Percentiles rank a stretch among this genome's conserved stretches.
These are phyloP conservation scores for Copidosoma aretas DNA, from an alignment of 2,888 invertebrate species.

Conservation along the genomic window DNA sequence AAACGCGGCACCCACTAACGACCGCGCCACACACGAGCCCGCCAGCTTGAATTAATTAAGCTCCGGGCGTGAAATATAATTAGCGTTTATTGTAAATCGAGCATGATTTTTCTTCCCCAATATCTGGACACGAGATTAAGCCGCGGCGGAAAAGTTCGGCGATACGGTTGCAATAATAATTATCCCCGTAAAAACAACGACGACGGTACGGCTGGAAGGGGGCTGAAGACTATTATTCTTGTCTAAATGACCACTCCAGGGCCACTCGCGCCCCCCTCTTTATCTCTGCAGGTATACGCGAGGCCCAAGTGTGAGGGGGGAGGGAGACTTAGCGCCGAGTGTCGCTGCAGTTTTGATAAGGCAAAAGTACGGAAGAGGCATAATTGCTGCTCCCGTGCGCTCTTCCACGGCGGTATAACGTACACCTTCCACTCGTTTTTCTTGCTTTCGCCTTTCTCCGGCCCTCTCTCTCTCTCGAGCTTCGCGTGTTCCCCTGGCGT, in stretches of 20 bases:
- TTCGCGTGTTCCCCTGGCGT: conserved; percentile 30
- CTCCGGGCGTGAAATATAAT: neutral
- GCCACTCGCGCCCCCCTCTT: no score
- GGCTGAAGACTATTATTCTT: neutral
- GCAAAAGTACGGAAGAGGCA: neutral
- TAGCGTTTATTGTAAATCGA: neutral
- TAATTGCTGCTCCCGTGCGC: conserved; percentile 4
- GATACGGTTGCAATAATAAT: neutral
- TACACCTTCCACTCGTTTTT: conserved; percentile 7
- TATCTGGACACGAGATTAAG: neutral
- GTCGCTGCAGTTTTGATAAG: conserved; percentile 25
- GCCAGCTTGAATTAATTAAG: no score
- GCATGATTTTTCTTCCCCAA: neutral
- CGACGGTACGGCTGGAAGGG: neutral
- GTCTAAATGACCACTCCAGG: neutral
- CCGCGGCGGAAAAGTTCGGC: neutral
- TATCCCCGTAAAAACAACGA: neutral
- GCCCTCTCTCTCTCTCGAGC: conserved; percentile 10
- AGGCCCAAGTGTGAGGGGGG: neutral
- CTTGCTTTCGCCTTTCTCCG: conserved; percentile 15
- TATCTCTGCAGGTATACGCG: neutral
- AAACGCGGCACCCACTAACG: no score
- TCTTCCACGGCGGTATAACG: neutral
- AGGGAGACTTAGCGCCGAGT: conserved; percentile 1
- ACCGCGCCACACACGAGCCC: no score